These are phyloP conservation scores for Danionella dracula DNA, from an alignment of 2,797 vertebrate species.

Conservation along the genomic window DNA sequence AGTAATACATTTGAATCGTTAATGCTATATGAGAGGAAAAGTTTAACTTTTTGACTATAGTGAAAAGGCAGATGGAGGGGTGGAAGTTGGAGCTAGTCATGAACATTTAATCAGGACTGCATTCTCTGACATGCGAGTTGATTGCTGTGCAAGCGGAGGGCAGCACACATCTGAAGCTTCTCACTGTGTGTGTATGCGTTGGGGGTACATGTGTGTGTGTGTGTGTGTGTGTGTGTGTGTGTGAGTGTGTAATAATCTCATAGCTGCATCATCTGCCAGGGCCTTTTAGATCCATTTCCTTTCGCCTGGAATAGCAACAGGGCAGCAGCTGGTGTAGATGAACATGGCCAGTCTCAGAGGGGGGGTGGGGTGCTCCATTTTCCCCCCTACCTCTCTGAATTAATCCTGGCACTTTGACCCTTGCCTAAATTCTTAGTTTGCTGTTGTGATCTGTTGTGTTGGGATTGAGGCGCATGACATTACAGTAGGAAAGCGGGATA, in stretches of 20 bases:
- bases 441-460: conserved; percentile 49
- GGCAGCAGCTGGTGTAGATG: conserved; percentile 71
- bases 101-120: conserved; percentile 23
- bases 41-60: background rate
- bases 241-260: conserved; percentile 34
- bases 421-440: conserved; percentile 55
- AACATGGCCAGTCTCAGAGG: conserved; percentile 42
- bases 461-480: conserved; percentile 67
- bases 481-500: conserved; percentile 61
- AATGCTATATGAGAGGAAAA: background rate
- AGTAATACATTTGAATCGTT: background rate
- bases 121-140: conserved; percentile 18
- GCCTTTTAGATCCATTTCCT: conserved; percentile 72
- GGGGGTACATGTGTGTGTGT: conserved; percentile 1
- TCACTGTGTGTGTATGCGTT: conserved; percentile 7
- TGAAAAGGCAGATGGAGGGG: conserved; percentile 6
- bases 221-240: conserved; percentile 18
- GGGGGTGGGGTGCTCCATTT: conserved; percentile 5
- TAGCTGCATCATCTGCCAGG: conserved; percentile 57
- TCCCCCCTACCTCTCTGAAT: conserved; percentile 45
- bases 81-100: conserved; percentile 7
- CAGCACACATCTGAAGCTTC: conserved; percentile 10
- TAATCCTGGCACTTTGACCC: conserved; percentile 73
- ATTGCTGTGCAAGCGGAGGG: conserved; percentile 24
- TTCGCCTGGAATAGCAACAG: conserved; percentile 71